phyloP scores from a whole-genome alignment of 2,797 vertebrate species.

The Helicolenus hilgendorfi region DNA sequence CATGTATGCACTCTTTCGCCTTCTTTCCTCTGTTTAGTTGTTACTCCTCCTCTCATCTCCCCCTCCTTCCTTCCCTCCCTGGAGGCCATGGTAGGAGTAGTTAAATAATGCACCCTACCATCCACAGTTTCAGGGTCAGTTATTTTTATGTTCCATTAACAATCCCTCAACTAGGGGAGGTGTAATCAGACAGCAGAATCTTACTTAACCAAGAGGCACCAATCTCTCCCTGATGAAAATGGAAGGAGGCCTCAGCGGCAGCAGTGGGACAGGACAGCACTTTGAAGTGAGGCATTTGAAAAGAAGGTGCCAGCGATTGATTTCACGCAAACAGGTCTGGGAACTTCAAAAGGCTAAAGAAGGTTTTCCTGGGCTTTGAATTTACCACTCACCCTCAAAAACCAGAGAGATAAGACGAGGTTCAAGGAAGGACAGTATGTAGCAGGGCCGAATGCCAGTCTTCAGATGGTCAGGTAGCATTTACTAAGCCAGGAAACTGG shows the following conservation, averaged over 20 bases:
- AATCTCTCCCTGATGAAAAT: slow-evolving; percentile 70
- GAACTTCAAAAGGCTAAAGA: slow-evolving; percentile 85
- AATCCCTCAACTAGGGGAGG: slow-evolving; percentile 54
- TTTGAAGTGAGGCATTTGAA: slow-evolving; percentile 83
- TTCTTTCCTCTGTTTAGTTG: slow-evolving; percentile 25
- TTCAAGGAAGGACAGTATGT: slow-evolving; percentile 70
- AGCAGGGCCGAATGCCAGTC: slow-evolving; percentile 38
- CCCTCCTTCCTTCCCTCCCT: slow-evolving; percentile 11
- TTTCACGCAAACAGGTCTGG: slow-evolving; percentile 86
- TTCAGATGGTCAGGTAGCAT: slow-evolving; percentile 18
- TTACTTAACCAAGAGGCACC: slow-evolving; percentile 63
- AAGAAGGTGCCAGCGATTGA: slow-evolving; percentile 78
- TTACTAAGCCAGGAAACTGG: slow-evolving; percentile 7
- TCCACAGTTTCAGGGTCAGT: slow-evolving; percentile 76
- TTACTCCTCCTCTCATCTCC: slow-evolving; percentile 8
- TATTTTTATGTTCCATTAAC: slow-evolving; percentile 81
- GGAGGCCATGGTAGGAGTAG: slow-evolving; percentile 46
- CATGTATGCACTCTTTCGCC: background rate
- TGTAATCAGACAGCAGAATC: slow-evolving; percentile 75
- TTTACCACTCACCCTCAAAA: slow-evolving; percentile 68
- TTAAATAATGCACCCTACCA: slow-evolving; percentile 75
- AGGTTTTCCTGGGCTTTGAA: slow-evolving; percentile 80
- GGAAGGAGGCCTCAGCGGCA: slow-evolving; percentile 50
- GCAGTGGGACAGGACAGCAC: slow-evolving; percentile 67
- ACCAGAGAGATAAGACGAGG: slow-evolving; percentile 58